Conservation (phyloP, 2,113 vertebrate species). For the Pseudopodoces humilis region DNA sequence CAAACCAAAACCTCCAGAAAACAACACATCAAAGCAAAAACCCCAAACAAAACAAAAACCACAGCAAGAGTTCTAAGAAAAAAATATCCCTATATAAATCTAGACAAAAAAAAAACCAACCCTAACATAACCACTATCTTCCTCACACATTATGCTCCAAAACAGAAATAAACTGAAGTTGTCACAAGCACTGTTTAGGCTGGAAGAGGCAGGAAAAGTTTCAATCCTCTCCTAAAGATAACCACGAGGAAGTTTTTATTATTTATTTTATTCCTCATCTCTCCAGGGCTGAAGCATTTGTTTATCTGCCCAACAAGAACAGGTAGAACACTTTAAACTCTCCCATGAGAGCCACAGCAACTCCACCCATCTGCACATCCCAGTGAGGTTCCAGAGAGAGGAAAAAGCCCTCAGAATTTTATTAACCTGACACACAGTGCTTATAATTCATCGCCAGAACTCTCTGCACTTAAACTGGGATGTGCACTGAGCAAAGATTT, state of each 20-base stretch:
- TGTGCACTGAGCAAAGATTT: background rate
- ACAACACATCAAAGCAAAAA: background rate
- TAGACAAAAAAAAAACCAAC: background rate
- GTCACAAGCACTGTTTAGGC: background rate
- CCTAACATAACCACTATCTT: background rate
- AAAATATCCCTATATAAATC: background rate
- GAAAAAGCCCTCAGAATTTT: background rate
- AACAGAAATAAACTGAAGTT: background rate
- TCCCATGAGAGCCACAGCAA: accelerated
- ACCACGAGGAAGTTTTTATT: background rate
- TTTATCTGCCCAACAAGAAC: background rate
- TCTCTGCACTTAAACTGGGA: background rate
- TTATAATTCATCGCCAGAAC: background rate
- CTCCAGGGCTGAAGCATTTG: background rate
- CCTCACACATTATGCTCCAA: background rate
- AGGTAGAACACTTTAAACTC: background rate
- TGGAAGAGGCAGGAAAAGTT: background rate
- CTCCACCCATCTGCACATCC: background rate
- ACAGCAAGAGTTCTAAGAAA: background rate
- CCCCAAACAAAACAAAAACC: background rate
- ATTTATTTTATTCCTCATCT: background rate
- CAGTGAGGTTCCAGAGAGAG: accelerated
- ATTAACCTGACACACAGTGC: background rate
- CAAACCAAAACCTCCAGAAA: background rate
- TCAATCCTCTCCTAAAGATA: background rate